Conservation (phyloP, 2,888 invertebrate genomes). For the Leptinotarsa rubiginosa region DNA sequence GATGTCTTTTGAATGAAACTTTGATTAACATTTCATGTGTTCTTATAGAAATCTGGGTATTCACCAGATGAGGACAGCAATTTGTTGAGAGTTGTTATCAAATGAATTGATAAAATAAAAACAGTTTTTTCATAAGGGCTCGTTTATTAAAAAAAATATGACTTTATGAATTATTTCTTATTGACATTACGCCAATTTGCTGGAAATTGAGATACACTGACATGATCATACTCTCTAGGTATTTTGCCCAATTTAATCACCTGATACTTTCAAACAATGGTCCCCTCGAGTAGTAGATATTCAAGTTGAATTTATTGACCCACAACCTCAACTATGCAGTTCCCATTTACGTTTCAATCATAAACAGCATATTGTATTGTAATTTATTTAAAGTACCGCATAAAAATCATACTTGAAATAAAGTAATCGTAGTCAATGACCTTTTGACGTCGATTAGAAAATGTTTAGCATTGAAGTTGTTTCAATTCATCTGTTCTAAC, state of each 20-base stretch:
- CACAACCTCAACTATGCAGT: conserved; percentile 1
- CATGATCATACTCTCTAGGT: neutral
- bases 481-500: too few species aligned
- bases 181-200: too few species aligned
- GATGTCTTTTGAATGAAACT: too few species aligned
- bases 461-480: neutral
- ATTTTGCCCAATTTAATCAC: neutral
- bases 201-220: too few species aligned
- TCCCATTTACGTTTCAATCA: neutral
- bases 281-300: neutral
- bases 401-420: neutral
- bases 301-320: conserved; percentile 10
- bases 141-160: too few species aligned
- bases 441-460: conserved; percentile 5
- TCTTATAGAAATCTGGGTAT: too few species aligned
- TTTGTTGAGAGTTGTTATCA: too few species aligned
- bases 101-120: too few species aligned
- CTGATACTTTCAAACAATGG: neutral
- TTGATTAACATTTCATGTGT: too few species aligned
- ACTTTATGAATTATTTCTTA: too few species aligned
- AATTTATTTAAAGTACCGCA: conserved; percentile 9
- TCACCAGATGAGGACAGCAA: too few species aligned
- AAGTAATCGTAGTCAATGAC: conserved; percentile 9
- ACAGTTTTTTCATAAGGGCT: too few species aligned
- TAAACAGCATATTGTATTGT: conserved; percentile 7